Evolutionary conservation across 2,888 invertebrate species (phyloP).

Genomic region (Amphipoea lucens): DNA sequence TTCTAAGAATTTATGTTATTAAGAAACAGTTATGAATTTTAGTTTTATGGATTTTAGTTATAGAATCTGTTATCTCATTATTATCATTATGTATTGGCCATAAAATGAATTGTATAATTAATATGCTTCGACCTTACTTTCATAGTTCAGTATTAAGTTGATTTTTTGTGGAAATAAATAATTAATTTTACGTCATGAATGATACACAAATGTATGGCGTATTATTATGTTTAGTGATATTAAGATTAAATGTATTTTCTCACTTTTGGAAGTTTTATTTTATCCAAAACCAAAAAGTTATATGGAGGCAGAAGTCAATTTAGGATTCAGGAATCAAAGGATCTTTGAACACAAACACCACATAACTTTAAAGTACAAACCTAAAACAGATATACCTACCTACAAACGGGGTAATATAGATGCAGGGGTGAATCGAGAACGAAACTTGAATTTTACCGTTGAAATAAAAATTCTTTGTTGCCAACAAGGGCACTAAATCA

Average conservation of each 20-base stretch:
- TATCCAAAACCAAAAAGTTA: neutral
- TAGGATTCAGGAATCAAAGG: too few relatives aligned
- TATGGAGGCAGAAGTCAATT: neutral
- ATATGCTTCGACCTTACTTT: slow-evolving; percentile 18
- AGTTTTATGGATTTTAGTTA: neutral
- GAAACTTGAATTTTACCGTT: too few relatives aligned
- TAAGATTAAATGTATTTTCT: slow-evolving; percentile 55
- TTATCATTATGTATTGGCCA: slow-evolving; percentile 22
- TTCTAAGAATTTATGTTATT: slow-evolving; percentile 17
- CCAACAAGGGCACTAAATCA: too few relatives aligned
- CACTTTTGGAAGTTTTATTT: slow-evolving; percentile 38
- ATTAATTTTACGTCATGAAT: slow-evolving; percentile 11
- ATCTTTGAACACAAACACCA: neutral
- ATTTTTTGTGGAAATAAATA: slow-evolving; percentile 21
- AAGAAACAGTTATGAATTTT: neutral
- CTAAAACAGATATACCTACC: too few relatives aligned
- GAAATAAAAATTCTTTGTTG: too few relatives aligned
- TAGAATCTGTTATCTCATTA: slow-evolving; percentile 17
- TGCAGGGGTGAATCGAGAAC: too few relatives aligned
- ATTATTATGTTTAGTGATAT: slow-evolving; percentile 44
- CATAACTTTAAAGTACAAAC: too few relatives aligned
- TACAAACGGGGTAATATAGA: too few relatives aligned
- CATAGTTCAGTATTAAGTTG: slow-evolving; percentile 54
- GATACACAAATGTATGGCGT: slow-evolving; percentile 22
- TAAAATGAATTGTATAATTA: neutral